phyloP scores from a whole-genome alignment of 2,888 invertebrate species.

The Alloscopus bannaensis region DNA sequence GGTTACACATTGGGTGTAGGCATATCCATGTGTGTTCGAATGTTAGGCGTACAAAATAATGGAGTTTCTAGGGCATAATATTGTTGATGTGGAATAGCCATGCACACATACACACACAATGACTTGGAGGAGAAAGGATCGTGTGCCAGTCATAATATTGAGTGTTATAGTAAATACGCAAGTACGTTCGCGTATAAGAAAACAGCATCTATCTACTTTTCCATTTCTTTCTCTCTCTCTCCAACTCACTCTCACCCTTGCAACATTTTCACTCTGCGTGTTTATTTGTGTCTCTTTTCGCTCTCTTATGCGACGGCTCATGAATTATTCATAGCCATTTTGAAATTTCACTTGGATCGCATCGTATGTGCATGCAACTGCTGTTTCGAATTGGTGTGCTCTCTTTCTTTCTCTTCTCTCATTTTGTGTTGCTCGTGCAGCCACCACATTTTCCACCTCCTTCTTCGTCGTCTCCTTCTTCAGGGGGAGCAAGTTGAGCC shows the following conservation, averaged over 20 bases:
- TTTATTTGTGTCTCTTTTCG: conserved; percentile 65
- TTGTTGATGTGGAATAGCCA: no score
- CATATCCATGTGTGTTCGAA: no score
- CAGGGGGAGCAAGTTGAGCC: not conserved
- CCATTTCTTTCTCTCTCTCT: conserved; percentile 34
- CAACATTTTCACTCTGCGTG: conserved; percentile 65
- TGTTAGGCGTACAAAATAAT: no score
- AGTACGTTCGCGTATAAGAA: no score
- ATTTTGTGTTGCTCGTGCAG: no score
- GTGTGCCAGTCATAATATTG: no score
- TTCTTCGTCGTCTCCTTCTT: conserved; percentile 6
- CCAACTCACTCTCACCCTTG: conserved; percentile 54
- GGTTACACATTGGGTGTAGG: not conserved
- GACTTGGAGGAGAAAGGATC: no score
- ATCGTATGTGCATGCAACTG: conserved; percentile 61
- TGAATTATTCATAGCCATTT: conserved; percentile 73
- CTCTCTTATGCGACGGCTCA: conserved; percentile 71
- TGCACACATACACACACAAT: not conserved
- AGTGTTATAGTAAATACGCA: no score
- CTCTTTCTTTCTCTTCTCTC: no score
- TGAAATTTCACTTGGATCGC: conserved; percentile 73
- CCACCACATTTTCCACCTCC: conserved; percentile 21
- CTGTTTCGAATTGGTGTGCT: conserved; percentile 58
- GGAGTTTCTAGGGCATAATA: no score
- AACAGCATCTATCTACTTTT: not conserved